phyloP scores from a whole-genome alignment of 2,113 vertebrate genomes.

The Electrona antarctica region DNA sequence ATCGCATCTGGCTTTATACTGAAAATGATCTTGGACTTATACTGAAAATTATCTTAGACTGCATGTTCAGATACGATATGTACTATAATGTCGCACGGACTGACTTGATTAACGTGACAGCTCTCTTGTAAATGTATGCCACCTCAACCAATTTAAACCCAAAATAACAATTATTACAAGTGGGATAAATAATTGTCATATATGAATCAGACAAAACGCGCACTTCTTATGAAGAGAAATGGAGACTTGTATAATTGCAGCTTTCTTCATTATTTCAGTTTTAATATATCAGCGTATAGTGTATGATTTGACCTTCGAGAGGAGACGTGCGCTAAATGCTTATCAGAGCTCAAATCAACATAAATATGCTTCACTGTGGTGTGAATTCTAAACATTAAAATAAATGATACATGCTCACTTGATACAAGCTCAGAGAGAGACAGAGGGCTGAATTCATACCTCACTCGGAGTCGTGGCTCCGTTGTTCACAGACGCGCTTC shows the following conservation, averaged over 20 bases:
- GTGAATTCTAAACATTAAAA: not conserved
- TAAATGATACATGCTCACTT: not conserved
- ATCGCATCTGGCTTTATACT: constrained; percentile 33
- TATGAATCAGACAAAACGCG: constrained; percentile 5
- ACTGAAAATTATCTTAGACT: too few relatives aligned
- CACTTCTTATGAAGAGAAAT: not conserved
- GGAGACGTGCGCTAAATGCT: constrained; percentile 40
- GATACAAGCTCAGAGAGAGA: not conserved
- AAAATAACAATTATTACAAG: constrained; percentile 38
- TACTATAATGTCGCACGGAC: constrained; percentile 35
- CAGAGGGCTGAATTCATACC: constrained; percentile 58
- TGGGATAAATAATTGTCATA: constrained; percentile 21
- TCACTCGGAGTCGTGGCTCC: constrained; percentile 83
- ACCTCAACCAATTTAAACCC: constrained; percentile 14
- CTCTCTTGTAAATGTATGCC: constrained; percentile 53
- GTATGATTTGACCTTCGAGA: constrained; percentile 62
- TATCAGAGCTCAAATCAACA: constrained; percentile 12
- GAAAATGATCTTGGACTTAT: not conserved
- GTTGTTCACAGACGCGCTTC: constrained; percentile 75
- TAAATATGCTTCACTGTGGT: not conserved
- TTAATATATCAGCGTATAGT: constrained; percentile 10
- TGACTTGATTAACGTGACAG: constrained; percentile 56
- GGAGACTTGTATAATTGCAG: not conserved
- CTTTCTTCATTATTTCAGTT: constrained; percentile 24
- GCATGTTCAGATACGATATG: constrained; percentile 17